These are phyloP conservation scores for Drosophila teissieri DNA, from an alignment of 1,140 invertebrate genomes.

Conservation along the genomic window DNA sequence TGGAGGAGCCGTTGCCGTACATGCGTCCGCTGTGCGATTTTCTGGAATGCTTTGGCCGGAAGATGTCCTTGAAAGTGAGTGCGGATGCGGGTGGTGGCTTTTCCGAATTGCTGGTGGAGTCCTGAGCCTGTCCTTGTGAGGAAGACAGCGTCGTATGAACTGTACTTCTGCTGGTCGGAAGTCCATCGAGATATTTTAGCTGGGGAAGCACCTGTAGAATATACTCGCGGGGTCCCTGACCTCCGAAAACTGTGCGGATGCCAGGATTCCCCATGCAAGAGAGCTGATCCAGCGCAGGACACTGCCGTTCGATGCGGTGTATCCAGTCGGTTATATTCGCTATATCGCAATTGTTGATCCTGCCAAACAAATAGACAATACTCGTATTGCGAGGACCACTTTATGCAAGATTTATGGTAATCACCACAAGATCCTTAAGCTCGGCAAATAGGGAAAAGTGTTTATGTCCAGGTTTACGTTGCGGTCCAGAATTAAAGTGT, in stretches of 20 bases:
- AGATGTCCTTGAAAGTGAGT: conserved; percentile 68
- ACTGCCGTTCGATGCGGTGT: conserved; percentile 69
- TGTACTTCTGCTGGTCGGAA: conserved; percentile 18
- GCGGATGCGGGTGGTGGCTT: conserved; percentile 43
- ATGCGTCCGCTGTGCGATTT: conserved; percentile 29
- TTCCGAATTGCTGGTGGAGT: conserved; percentile 67
- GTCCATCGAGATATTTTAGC: conserved; percentile 67
- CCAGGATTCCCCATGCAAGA: conserved; percentile 82
- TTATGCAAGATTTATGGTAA: background rate
- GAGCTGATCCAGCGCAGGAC: conserved; percentile 71
- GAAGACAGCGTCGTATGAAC: conserved; percentile 39
- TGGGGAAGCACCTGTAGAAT: conserved; percentile 65
- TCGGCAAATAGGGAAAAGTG: conserved; percentile 73
- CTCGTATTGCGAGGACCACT: too few relatives aligned
- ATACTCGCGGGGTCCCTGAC: conserved; percentile 51
- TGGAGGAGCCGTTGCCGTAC: conserved; percentile 66
- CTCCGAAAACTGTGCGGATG: conserved; percentile 50
- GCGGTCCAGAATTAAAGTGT: conserved; percentile 76
- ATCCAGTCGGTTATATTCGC: conserved; percentile 77
- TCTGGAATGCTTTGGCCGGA: conserved; percentile 54
- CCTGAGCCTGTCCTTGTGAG: conserved; percentile 45
- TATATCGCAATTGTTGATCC: conserved; percentile 83
- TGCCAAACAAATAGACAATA: background rate
- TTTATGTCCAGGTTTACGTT: conserved; percentile 72
- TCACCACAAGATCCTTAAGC: conserved; percentile 75